These are phyloP conservation scores for Dallia pectoralis DNA, from an alignment of 2,797 vertebrate species.

Conservation along the genomic window DNA sequence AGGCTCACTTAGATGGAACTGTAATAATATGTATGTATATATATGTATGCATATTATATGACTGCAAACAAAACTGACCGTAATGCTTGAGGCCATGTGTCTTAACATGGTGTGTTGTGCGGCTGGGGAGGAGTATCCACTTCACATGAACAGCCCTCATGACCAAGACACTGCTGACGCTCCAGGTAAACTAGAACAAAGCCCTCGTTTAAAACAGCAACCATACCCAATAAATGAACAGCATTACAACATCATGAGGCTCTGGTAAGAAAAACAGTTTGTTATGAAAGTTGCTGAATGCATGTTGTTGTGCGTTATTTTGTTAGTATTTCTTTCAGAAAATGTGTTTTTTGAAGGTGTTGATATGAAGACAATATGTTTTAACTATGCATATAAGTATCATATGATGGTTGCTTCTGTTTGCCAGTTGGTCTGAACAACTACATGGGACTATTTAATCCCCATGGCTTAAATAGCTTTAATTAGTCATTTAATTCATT, in stretches of 20 bases:
- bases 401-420: conserved; percentile 27
- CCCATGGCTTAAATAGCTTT: not conserved
- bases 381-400: conserved; percentile 10
- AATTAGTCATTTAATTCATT: not conserved
- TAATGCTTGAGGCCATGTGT: not conserved
- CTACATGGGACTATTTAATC: not conserved
- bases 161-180: conserved; percentile 49
- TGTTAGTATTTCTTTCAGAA: not conserved
- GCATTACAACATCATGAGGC: conserved; percentile 55
- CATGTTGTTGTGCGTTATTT: conserved; percentile 2
- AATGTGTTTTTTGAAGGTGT: not conserved
- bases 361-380: not conserved
- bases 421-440: conserved; percentile 21
- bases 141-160: conserved; percentile 60
- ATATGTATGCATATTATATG: no score
- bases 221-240: conserved; percentile 21
- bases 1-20: not conserved
- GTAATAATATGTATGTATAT: no score
- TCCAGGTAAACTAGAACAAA: conserved; percentile 67
- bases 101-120: conserved; percentile 16
- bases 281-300: conserved; percentile 8
- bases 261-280: conserved; percentile 14
- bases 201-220: conserved; percentile 47
- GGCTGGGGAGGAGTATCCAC: not conserved
- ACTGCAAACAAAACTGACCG: not conserved